These are phyloP conservation scores for Cinclus cinclus DNA, from an alignment of 2,113 vertebrate species.

Conservation along the genomic window DNA sequence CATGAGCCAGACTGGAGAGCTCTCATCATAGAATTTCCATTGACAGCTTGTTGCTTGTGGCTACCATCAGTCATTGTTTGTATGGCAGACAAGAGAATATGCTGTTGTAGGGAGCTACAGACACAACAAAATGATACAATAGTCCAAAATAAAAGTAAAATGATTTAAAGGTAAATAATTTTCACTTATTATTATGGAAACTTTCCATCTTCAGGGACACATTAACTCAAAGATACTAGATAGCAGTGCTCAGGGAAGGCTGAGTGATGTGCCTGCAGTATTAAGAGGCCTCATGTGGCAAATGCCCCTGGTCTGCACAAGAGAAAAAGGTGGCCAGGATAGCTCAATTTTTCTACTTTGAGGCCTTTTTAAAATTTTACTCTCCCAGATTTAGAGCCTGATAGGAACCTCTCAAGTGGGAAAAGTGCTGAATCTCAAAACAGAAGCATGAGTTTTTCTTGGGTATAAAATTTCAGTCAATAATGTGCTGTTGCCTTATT, in stretches of 20 bases:
- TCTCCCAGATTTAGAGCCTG: background rate
- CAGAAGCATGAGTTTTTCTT: conserved; percentile 29
- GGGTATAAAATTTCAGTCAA: conserved; percentile 66
- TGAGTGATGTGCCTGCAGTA: background rate
- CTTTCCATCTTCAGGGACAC: background rate
- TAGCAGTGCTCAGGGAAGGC: background rate
- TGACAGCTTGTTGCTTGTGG: background rate
- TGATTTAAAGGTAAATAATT: background rate
- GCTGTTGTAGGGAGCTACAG: background rate
- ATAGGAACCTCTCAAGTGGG: conserved; percentile 43
- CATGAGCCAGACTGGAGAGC: background rate
- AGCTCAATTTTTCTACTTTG: background rate
- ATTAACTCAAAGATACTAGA: background rate
- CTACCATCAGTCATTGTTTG: background rate
- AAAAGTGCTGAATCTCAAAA: conserved; percentile 40
- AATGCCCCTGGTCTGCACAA: background rate
- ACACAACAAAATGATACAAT: background rate
- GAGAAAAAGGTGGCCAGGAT: background rate
- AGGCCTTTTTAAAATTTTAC: background rate
- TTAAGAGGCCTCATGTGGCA: background rate
- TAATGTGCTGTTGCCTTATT: conserved; percentile 58
- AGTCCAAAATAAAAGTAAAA: background rate
- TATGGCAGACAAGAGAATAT: background rate
- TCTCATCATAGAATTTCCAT: background rate
- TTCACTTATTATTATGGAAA: background rate